phyloP scores from a whole-genome alignment of 2,888 invertebrate genomes.

The Euphydryas editha region DNA sequence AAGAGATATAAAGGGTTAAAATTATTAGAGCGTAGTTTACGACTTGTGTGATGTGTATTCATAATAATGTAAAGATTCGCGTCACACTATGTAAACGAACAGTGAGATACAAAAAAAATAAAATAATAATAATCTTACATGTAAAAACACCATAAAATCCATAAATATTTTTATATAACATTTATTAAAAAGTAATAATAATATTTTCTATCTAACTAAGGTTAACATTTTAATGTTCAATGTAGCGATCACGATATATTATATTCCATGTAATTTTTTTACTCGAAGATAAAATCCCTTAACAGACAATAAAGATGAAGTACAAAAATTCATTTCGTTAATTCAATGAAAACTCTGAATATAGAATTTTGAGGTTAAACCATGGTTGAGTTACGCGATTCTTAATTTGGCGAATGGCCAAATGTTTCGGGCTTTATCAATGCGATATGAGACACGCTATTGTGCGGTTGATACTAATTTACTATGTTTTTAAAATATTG shows the following conservation, averaged over 20 bases:
- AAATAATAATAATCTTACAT: too few relatives aligned
- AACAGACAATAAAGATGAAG: conserved; percentile 27
- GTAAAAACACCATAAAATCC: too few relatives aligned
- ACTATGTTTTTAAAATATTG: conserved; percentile 41
- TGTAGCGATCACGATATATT: not conserved
- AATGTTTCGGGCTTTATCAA: conserved; percentile 42
- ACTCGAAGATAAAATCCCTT: conserved; percentile 16
- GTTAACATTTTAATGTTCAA: not conserved
- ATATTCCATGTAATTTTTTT: not conserved
- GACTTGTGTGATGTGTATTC: too few relatives aligned
- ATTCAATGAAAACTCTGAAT: conserved; percentile 38
- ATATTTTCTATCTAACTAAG: not conserved
- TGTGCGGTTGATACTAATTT: conserved; percentile 40
- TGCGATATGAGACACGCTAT: conserved; percentile 40
- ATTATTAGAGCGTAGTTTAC: too few relatives aligned
- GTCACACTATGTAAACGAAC: too few relatives aligned
- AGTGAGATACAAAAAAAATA: too few relatives aligned
- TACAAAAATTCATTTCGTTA: conserved; percentile 39
- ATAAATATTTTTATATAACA: too few relatives aligned
- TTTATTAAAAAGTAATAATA: too few relatives aligned
- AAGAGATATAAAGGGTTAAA: too few relatives aligned
- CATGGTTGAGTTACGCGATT: conserved; percentile 42
- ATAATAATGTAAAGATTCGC: too few relatives aligned
- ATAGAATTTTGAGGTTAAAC: conserved; percentile 40
- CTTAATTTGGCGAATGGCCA: conserved; percentile 40